phyloP scores from a whole-genome alignment of 1,140 invertebrate genomes.

The Drosophila sucinea region DNA sequence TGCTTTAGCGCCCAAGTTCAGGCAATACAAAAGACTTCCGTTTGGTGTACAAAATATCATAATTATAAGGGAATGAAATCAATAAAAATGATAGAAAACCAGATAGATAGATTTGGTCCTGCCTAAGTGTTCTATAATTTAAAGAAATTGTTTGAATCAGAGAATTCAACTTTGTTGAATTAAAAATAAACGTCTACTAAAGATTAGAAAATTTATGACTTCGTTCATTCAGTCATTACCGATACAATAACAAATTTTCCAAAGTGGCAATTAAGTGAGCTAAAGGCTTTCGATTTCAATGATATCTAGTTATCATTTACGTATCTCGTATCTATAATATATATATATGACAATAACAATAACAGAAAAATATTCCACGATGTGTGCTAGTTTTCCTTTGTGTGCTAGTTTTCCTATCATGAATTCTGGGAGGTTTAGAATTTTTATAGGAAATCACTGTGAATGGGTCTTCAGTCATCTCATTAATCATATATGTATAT shows the following conservation, averaged over 20 bases:
- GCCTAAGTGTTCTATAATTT: too few species aligned
- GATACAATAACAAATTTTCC: not conserved
- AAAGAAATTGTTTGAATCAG: too few species aligned
- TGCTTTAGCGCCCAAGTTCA: not conserved
- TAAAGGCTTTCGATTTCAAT: not conserved
- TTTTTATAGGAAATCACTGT: constrained; percentile 8
- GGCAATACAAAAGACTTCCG: not conserved
- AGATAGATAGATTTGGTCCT: too few species aligned
- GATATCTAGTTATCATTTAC: not conserved
- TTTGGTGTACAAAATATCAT: too few species aligned
- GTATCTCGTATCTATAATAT: not conserved
- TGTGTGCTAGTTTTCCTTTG: constrained; percentile 5
- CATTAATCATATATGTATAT: constrained; percentile 7
- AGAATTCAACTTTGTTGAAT: too few species aligned
- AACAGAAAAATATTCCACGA: constrained; percentile 7
- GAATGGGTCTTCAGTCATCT: not conserved
- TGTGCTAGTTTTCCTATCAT: not conserved
- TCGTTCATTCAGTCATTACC: not conserved
- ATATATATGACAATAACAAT: not conserved
- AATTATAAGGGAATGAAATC: too few species aligned
- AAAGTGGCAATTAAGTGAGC: not conserved
- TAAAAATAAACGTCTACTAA: too few species aligned
- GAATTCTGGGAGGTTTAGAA: constrained; percentile 1
- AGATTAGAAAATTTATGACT: too few species aligned
- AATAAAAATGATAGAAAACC: too few species aligned